Base-by-base conservation (phyloP, 1,140 invertebrate species). In the Drosophila sucinea region DNA sequence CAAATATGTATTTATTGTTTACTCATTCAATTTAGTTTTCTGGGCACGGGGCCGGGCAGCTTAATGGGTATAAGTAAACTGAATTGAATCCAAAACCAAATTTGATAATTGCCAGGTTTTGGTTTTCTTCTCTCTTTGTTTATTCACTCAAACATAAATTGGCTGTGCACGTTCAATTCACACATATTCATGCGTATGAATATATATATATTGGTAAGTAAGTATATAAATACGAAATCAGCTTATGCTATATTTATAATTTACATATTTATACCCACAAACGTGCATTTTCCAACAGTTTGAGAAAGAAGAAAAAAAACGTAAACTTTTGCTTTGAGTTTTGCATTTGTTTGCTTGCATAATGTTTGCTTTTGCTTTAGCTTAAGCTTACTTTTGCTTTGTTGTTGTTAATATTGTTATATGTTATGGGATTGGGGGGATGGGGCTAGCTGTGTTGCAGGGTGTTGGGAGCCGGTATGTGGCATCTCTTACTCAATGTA, bases 121-220 rank as follows among this genome's bases (percentile, higher is more conserved):
- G 64, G 56, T 38, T 8, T 10, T 38, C 35, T 38, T 38, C 30
- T 11, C 32, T 72, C 56, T 33, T 33, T 35, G 41, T 69, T 66
- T 70, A 51, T 40, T 60, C 55, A 38, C 56, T 58, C 57, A 40
- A 62, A 38, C 51, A 70, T 64, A 78, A 81, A 85, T 86, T 86
- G 82, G 68, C 64, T 60, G 67, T 54, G 70, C 82, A 85, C 82
- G 82, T 79, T 86, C 82, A 83, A 84, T 84, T 72, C 67, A 84
- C 81, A 79, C 58, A 66, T 63, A 23, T 44, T 60, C 63, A 40
- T 30, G 58, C 64, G 33, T 56, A 60, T 27, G 32, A 47, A 69
- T 62, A 71, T 65, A 69, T 65, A 65, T 41, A 23, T 4, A 17
- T 17, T 17, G 17, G 17, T 17, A 17, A 17, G 17, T 17, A 17